Evolutionary conservation across 2,888 invertebrate species (phyloP).

Genomic region (Xestia sexstrigata): DNA sequence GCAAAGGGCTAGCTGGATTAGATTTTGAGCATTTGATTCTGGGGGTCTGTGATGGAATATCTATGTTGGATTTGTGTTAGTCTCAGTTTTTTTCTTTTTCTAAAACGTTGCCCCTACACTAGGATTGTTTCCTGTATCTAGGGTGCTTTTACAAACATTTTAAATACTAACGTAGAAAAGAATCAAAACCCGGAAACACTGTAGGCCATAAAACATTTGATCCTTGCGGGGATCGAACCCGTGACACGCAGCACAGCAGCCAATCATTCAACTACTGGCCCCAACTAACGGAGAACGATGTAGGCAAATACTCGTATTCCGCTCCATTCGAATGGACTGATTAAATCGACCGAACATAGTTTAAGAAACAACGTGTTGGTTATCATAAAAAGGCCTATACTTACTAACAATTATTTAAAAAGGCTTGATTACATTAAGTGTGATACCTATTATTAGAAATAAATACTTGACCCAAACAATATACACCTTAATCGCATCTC

Average conservation of each 20-base stretch:
- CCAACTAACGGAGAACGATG: too few relatives aligned
- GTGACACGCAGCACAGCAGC: neutral
- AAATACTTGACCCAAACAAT: neutral
- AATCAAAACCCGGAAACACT: neutral
- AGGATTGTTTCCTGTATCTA: neutral
- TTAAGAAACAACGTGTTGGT: neutral
- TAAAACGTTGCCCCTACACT: neutral
- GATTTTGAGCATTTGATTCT: neutral
- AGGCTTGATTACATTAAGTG: neutral
- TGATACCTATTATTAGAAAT: neutral
- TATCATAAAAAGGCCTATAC: rapidly evolving
- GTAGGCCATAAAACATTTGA: neutral
- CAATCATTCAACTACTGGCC: neutral
- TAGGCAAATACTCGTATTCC: too few relatives aligned
- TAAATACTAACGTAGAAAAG: neutral
- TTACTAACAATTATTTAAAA: neutral
- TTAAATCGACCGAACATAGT: neutral
- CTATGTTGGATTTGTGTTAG: neutral
- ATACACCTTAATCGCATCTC: neutral
- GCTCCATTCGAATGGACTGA: neutral
- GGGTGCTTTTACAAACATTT: neutral
- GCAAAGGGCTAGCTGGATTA: conserved; percentile 36
- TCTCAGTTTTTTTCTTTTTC: neutral
- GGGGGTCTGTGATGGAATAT: neutral
- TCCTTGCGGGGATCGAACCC: neutral